Base-by-base conservation (phyloP, 2,113 vertebrate species). In the Albula glossodonta region DNA sequence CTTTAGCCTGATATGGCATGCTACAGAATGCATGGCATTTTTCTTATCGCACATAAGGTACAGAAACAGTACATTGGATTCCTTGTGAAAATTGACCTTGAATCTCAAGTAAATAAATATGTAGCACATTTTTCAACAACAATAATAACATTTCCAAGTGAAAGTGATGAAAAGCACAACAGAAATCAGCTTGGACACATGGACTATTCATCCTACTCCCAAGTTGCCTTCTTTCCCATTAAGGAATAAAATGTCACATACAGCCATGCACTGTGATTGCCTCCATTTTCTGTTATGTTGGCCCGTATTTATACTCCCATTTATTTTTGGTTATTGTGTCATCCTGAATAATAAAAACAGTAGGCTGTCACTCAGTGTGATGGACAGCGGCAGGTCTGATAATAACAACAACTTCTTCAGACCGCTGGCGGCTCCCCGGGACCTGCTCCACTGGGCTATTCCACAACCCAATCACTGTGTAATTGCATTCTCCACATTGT, bases 401-500 rank as follows among this genome's bases (percentile, higher is more conserved):
- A 89, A 89, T 88, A 80, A 85, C 85, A 74, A 22, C 85, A 85
- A 82, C 51, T 66, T 66, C 9, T 22, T 22, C 48, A 70, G 50
- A 41, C 15, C 41, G 17, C 0, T 9, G 17, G 12, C 8, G 85
- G 86, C 83, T 77, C 48, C 83, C 74, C 57, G 52, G 79, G 81
- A 57, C 70, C 81, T 82, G 83, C 78, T 79, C 66, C 82, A 49
- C 57, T 66, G 88, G 66, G 86, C 80, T 50, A 87, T 87, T 86
- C 86, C 87, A 83, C 82, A 88, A 87, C 87, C 82, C 89, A 90
- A 88, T 88, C 83, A 51, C 87, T 70, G 83, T 81, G 87, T 91
- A 91, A 92, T 92, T 91, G 87, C 87, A 84, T 83, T 87, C 86
- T 86, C 86, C 82, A 15, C 81, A 88, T 90, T 88, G 91, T 51